Percentiles rank a stretch among this genome's conserved stretches.
Evolutionary conservation across 2,888 invertebrate genomes (phyloP).

Genomic region (Ormyrus labotus): DNA sequence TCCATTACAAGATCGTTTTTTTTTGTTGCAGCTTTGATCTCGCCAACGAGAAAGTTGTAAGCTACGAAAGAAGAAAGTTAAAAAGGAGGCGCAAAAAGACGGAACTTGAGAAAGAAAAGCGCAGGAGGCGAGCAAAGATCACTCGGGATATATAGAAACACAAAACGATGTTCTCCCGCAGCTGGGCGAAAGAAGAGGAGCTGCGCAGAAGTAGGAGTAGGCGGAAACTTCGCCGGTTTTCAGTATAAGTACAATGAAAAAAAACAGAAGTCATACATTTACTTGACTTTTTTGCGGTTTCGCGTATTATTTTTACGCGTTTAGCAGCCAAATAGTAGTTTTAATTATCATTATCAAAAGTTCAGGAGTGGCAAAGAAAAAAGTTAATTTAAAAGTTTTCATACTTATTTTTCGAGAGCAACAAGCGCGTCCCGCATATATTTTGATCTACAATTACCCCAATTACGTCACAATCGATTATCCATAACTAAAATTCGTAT

Average conservation of each 20-base stretch:
- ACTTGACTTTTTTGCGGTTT: too few relatives aligned
- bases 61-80: not conserved
- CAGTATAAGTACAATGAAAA: not conserved
- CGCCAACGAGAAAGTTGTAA: not conserved
- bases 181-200: not conserved
- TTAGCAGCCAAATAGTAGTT: too few relatives aligned
- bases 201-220: not conserved
- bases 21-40: slow-evolving; percentile 21
- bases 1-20: slow-evolving; percentile 6
- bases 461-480: too few relatives aligned
- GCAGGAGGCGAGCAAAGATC: not conserved
- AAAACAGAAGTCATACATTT: too few relatives aligned
- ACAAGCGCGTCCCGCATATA: too few relatives aligned
- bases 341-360: too few relatives aligned
- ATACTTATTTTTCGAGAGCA: too few relatives aligned
- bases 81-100: not conserved
- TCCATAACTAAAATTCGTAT: too few relatives aligned
- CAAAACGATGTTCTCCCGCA: not conserved
- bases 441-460: too few relatives aligned
- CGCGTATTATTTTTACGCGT: too few relatives aligned
- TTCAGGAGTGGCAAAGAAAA: too few relatives aligned
- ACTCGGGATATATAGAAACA: slow-evolving; percentile 3
- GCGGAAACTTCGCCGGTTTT: not conserved
- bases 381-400: too few relatives aligned
- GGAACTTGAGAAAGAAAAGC: not conserved